Conservation (phyloP, 2,888 invertebrate species). For the Scaptomyza caliginosa region DNA sequence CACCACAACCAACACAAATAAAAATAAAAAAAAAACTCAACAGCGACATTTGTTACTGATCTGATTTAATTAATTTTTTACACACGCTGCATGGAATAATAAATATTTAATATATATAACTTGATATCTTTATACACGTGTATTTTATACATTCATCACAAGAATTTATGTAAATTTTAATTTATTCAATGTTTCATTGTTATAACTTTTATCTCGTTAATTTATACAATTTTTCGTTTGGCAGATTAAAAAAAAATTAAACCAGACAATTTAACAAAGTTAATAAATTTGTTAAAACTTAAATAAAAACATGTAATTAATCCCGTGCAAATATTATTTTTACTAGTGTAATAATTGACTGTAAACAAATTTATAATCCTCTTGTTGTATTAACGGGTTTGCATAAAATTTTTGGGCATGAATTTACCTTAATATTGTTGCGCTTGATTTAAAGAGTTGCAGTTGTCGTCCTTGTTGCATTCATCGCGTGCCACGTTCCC, state of each 20-base stretch:
- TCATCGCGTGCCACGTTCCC: constrained; percentile 44
- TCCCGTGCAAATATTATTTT: background rate
- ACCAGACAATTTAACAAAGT: accelerated
- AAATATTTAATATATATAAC: background rate
- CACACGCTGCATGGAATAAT: background rate
- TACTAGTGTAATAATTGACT: background rate
- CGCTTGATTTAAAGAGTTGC: constrained; percentile 10
- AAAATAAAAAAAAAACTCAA: background rate
- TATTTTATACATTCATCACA: background rate
- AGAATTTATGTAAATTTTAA: background rate
- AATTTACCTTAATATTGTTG: constrained; percentile 35
- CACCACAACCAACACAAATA: no score
- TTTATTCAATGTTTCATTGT: background rate
- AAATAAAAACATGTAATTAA: background rate
- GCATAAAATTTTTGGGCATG: background rate
- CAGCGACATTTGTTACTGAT: background rate
- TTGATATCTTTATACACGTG: background rate
- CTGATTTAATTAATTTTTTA: constrained; percentile 1
- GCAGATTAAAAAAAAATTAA: background rate
- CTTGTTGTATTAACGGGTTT: background rate
- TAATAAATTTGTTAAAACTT: background rate
- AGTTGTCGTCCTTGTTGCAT: constrained; percentile 39
- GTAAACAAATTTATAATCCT: background rate
- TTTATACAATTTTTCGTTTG: background rate
- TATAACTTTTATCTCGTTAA: background rate